These are phyloP conservation scores for Palythoa caribaeorum DNA, from an alignment of 92 coral and sea anemone genomes.

Conservation along the genomic window DNA sequence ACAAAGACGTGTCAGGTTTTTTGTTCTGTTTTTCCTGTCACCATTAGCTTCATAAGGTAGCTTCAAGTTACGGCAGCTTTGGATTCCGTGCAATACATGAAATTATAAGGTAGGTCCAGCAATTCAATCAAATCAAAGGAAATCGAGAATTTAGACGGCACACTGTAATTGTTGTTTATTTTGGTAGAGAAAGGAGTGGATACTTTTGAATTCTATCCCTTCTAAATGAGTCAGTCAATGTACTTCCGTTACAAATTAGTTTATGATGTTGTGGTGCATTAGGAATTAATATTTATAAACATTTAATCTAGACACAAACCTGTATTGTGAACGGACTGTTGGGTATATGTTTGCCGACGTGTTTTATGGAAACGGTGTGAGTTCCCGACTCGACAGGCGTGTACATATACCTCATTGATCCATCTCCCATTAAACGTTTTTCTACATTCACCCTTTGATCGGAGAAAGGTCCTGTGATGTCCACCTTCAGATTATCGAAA, in stretches of 20 bases:
- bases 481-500: conserved; percentile 73
- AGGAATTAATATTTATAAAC: too few species aligned
- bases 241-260: background rate
- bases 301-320: conserved; percentile 18
- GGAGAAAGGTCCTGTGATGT: conserved; percentile 76
- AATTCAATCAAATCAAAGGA: too few species aligned
- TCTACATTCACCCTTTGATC: conserved; percentile 70
- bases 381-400: conserved; percentile 77
- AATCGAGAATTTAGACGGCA: too few species aligned
- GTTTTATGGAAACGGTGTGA: conserved; percentile 78
- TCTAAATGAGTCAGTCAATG: background rate
- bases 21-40: too few species aligned
- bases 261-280: background rate
- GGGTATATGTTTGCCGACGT: conserved; percentile 87
- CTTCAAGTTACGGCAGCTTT: too few species aligned
- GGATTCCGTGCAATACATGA: too few species aligned
- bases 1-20: too few species aligned
- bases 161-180: too few species aligned
- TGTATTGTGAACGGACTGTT: conserved; percentile 82
- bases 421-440: conserved; percentile 57
- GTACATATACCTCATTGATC: conserved; percentile 77
- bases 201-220: too few species aligned
- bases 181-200: too few species aligned
- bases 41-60: too few species aligned
- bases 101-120: too few species aligned